A percentile compares a stretch with the other conserved stretches of the same genome.
These are phyloP conservation scores for Palythoa heliodiscus DNA, from an alignment of 92 coral and sea anemone species.

Conservation along the genomic window DNA sequence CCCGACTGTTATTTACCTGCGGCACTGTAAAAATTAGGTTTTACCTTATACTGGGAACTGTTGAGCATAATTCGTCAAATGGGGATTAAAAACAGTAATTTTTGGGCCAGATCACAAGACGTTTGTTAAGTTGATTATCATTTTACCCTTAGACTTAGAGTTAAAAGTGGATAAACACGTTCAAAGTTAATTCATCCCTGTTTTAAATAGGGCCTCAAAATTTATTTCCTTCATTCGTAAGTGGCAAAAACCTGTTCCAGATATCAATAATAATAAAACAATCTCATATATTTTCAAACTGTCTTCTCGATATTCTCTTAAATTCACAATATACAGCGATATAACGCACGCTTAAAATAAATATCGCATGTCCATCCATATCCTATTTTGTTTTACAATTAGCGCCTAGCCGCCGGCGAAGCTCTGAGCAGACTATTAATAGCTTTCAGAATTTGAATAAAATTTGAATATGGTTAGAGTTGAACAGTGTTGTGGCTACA, in stretches of 20 bases:
- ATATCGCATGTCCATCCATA: slow-evolving; percentile 37
- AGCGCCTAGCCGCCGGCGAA: slow-evolving; percentile 44
- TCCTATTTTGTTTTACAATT: slow-evolving; percentile 50
- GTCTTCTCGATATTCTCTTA: background rate
- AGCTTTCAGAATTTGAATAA: slow-evolving; percentile 38
- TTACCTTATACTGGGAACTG: background rate
- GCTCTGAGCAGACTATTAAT: slow-evolving; percentile 35
- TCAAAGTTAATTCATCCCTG: slow-evolving; percentile 25
- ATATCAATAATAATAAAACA: background rate
- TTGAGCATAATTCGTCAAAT: background rate
- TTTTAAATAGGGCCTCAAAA: slow-evolving; percentile 28
- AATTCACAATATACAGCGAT: background rate
- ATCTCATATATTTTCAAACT: background rate
- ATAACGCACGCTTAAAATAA: slow-evolving; percentile 22
- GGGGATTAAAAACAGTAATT: background rate
- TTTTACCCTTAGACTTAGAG: slow-evolving; percentile 22
- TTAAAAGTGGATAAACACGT: slow-evolving; percentile 21
- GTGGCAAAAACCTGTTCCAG: background rate
- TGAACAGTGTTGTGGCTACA: slow-evolving; percentile 10
- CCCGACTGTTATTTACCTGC: background rate
- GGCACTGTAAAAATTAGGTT: background rate
- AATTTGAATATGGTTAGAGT: slow-evolving; percentile 17
- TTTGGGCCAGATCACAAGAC: background rate
- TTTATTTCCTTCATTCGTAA: background rate
- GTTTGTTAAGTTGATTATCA: slow-evolving; percentile 15